A percentile compares a stretch with the other conserved stretches of the same genome.
Conservation (phyloP, 2,888 invertebrate genomes). For the Nineta flava region DNA sequence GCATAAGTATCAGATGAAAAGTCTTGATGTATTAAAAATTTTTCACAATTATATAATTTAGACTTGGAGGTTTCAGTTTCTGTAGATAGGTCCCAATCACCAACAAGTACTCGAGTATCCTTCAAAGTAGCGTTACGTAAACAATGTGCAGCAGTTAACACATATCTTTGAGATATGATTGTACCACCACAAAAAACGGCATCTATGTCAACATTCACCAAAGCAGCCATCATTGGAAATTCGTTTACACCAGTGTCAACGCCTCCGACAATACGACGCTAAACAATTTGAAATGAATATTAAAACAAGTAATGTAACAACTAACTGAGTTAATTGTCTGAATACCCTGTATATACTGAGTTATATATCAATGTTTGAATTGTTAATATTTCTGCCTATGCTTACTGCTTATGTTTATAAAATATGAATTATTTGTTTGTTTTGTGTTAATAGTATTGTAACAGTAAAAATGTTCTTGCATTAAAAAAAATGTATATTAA, state of each 20-base stretch:
- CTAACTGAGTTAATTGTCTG: no score
- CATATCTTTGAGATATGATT: conserved; percentile 30
- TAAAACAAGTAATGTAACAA: no score
- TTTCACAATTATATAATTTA: conserved; percentile 21
- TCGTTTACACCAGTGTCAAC: conserved; percentile 35
- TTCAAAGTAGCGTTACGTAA: conserved; percentile 16
- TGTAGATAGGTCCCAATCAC: conserved; percentile 34
- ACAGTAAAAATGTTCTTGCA: no score
- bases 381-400: no score
- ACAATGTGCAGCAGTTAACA: conserved; percentile 42
- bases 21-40: conserved; percentile 28
- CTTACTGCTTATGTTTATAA: no score
- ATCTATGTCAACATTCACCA: conserved; percentile 23
- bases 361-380: no score
- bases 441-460: no score
- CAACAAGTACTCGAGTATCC: conserved; percentile 27
- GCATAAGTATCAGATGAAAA: conserved; percentile 16
- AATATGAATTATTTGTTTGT: no score
- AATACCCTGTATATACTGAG: no score
- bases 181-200: conserved; percentile 34
- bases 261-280: conserved; percentile 35
- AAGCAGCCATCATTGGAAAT: conserved; percentile 38
- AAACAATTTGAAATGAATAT: conserved; percentile 7
- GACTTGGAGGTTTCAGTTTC: conserved; percentile 31
- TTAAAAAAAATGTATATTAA: no score